Evolutionary conservation across 1,140 invertebrate species (phyloP), one percentile per base, ranked within the genome.

Genomic region (Paralvinella palmiformis): DNA sequence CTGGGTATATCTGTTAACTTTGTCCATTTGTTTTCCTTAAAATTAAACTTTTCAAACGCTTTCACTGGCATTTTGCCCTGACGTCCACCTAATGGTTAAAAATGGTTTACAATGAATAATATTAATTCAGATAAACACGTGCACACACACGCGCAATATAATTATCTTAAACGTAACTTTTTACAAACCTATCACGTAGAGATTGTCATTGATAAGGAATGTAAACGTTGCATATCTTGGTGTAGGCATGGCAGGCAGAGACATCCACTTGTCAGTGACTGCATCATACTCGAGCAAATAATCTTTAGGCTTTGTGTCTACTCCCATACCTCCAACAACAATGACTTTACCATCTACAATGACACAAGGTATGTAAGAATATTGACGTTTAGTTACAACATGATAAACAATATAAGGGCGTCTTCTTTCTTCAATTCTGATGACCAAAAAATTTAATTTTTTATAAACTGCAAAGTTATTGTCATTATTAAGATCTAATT

Each of bases 101-200:
- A n/a, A 41, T 41, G n/a, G n/a, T n/a, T n/a, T n/a, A n/a, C n/a
- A n/a, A n/a, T 53, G 0, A 53, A 22, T 24, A 13, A 10, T 53
- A 53, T 53, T 24, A 24, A 13, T 24, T 15, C 24, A 24, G 0
- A 13, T 53, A 15, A 13, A 53, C 15, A 24, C 24, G 0, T 24
- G 15, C 24, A 53, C 13, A 13, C 15, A n/a, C 15, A 53, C 15
- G 50, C 50, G n/a, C 10, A 41, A 41, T 44, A 44, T 44, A 13
- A 15, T 44, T 15, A 44, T 44, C 37, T 44, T 15, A 48, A 1
- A 48, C 15, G 5, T 5, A 48, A 48, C 17, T 48, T 48, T 22
- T 15, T 24, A 60, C 70, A 71, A 67, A 79, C 78, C 78, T 64
- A 78, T 65, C 0, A 79, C 72, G 71, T 79, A 79, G 10, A 79